Conservation (phyloP, 2,888 invertebrate species). For the Acrobasis consociella region DNA sequence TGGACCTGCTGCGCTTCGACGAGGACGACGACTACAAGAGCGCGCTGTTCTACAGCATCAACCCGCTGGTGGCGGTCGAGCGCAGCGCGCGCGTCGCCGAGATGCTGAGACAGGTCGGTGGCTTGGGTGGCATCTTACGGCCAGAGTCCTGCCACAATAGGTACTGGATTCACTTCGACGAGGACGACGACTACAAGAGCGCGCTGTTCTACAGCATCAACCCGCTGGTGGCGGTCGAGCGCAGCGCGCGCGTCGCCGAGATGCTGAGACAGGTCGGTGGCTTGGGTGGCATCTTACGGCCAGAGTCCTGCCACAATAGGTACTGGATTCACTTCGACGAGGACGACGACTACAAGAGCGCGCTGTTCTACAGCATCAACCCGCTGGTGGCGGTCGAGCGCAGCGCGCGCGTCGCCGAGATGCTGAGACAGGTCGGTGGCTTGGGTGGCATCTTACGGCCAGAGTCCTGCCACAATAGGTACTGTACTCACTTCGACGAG, state of each 20-base stretch:
- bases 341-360: constrained; percentile 43
- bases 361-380: constrained; percentile 53
- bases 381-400: constrained; percentile 52
- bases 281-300: too few species aligned
- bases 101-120: constrained; percentile 30
- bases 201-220: constrained; percentile 52
- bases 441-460: too few species aligned
- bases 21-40: constrained; percentile 44
- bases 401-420: constrained; percentile 37
- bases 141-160: too few species aligned
- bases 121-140: too few species aligned
- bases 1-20: constrained; percentile 47
- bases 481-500: constrained; percentile 47
- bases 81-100: constrained; percentile 39
- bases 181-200: constrained; percentile 44
- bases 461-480: too few species aligned
- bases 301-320: too few species aligned
- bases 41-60: constrained; percentile 49
- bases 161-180: constrained; percentile 51
- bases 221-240: constrained; percentile 51
- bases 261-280: constrained; percentile 31
- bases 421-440: constrained; percentile 30
- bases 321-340: constrained; percentile 49
- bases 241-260: constrained; percentile 38
- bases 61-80: constrained; percentile 53